A percentile compares a stretch with the other conserved stretches of the same genome.
Evolutionary conservation across 2,113 vertebrate genomes (phyloP).

Genomic region (Pimephales promelas): DNA sequence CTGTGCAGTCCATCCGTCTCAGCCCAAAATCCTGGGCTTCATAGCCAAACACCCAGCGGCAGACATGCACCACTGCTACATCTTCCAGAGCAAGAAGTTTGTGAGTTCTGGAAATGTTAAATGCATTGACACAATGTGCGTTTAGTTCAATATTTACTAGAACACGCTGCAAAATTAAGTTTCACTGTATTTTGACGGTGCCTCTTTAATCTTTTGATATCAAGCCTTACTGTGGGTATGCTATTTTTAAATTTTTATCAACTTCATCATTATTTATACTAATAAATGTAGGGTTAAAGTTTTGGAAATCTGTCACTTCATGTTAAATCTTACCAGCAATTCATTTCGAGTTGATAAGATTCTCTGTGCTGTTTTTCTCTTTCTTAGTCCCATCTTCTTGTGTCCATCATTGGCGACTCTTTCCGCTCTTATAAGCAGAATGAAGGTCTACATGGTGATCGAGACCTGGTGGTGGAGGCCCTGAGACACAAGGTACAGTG

Average conservation of each 20-base stretch:
- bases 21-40: slow-evolving; percentile 73
- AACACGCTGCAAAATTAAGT: background rate
- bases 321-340: background rate
- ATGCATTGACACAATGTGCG: background rate
- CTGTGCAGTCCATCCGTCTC: slow-evolving; percentile 70
- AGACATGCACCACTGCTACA: slow-evolving; percentile 72
- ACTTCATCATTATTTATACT: background rate
- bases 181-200: too few species aligned
- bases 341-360: background rate
- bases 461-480: slow-evolving; percentile 76
- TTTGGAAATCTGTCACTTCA: too few species aligned
- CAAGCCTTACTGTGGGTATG: background rate
- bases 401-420: slow-evolving; percentile 71
- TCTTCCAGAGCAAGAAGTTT: slow-evolving; percentile 75
- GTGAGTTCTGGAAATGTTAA: slow-evolving; percentile 61
- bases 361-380: background rate
- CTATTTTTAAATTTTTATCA: background rate
- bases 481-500: slow-evolving; percentile 73
- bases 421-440: slow-evolving; percentile 62
- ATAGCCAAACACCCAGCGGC: slow-evolving; percentile 71
- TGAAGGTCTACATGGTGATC: slow-evolving; percentile 50
- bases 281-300: background rate
- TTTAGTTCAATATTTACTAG: background rate
- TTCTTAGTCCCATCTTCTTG: slow-evolving; percentile 72
- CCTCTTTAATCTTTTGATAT: background rate